Base-by-base conservation (phyloP, 2,797 vertebrate genomes). In the Myotis daubentonii region DNA sequence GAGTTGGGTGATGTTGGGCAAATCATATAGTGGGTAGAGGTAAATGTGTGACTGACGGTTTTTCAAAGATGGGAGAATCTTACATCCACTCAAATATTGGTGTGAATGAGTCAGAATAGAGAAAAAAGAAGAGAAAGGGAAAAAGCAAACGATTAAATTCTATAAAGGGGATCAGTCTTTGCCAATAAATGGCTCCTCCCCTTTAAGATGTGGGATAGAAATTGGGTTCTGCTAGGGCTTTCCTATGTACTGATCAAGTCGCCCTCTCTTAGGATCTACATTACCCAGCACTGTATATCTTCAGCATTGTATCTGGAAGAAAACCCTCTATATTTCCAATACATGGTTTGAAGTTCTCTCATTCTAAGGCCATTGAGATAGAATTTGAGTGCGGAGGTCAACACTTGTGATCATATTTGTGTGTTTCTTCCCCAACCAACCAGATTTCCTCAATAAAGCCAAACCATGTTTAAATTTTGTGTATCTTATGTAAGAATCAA, bases 281-380 rank as follows among this genome's bases (percentile, higher is more conserved):
- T 76, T 62, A 49, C 25, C 38, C n/a, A 41, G 22, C 53, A 90
- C 28, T 36, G 12, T 84, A 1, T 38, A 60, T 71, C 30, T 74
- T 80, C 47, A 87, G 82, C 36, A 47, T 51, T 68, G n/a, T 33
- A 71, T n/a, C 38, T 36, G 62, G 84, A 92, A 82, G 55, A 70
- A 92, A 88, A 70, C 30, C 36, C 36, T 87, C 22, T 76, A 38
- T 22, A 36, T 65, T 84, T 88, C 9, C 13, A 20, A 79, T 44
- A 60, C 17, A 53, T 36, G 68, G 36, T 16, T 60, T 92, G 51
- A 92, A 33, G 33, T 83, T 65, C 65, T 33, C 13, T 79, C 36
- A 82, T 89, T 92, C 47, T 89, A 17, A 78, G 41, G 71, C 28
- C 74, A 78, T 65, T 84, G 62, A 78, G 76, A n/a, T 88, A n/a